These are phyloP conservation scores for Piscicola geometra DNA, from an alignment of 2,888 invertebrate genomes.

Conservation along the genomic window DNA sequence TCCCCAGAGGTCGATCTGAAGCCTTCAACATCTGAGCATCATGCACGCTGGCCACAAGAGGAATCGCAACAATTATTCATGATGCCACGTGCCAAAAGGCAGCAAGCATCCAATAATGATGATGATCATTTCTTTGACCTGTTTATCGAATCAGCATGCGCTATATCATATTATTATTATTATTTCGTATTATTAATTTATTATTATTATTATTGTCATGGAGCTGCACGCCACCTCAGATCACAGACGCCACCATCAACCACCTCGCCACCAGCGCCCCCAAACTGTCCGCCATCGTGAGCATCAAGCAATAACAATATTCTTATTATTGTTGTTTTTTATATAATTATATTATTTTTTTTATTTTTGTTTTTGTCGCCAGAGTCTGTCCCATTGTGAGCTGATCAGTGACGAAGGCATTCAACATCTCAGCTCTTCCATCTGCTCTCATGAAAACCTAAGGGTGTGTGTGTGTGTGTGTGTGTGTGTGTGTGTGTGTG, in stretches of 20 bases:
- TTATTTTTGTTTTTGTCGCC: conserved; percentile 45
- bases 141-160: too few relatives aligned
- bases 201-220: too few relatives aligned
- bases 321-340: background rate
- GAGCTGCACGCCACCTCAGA: conserved; percentile 57
- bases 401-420: conserved; percentile 97
- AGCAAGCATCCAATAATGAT: background rate
- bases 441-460: conserved; percentile 76
- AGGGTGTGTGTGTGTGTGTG: conserved; percentile 51
- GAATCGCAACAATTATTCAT: too few relatives aligned
- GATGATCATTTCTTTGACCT: too few relatives aligned
- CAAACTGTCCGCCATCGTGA: conserved; percentile 84
- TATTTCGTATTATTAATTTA: too few relatives aligned
- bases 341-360: background rate
- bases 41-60: too few relatives aligned
- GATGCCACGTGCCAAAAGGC: too few relatives aligned
- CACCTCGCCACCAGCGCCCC: conserved; percentile 93
- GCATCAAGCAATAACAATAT: conserved; percentile 46
- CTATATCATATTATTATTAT: too few relatives aligned
- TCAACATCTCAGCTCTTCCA: conserved; percentile 82
- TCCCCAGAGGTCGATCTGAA: too few relatives aligned
- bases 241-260: conserved; percentile 88
- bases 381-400: conserved; percentile 98
- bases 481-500: conserved; percentile 23
- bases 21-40: too few relatives aligned